Conservation (phyloP, 2,113 vertebrate genomes). For the Halichoerus grypus region DNA sequence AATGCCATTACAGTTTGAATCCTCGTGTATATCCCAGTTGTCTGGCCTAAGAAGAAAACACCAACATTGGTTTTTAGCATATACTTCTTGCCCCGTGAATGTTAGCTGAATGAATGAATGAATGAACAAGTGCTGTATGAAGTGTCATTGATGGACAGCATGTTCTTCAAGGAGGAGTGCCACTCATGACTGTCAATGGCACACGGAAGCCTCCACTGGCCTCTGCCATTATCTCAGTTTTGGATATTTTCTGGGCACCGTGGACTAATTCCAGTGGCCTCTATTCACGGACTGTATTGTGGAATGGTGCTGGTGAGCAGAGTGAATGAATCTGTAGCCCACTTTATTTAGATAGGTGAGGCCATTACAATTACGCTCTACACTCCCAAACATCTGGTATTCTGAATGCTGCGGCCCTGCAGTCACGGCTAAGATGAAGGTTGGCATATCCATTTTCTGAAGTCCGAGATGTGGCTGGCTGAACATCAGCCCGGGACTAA, state of each 20-base stretch:
- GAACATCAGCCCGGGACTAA: neutral
- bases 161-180: neutral
- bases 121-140: no score
- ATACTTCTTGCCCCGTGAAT: neutral
- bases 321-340: neutral
- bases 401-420: neutral
- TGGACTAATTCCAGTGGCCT: neutral
- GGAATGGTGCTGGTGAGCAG: neutral
- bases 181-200: neutral
- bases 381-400: neutral
- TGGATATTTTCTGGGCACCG: neutral
- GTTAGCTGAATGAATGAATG: neutral
- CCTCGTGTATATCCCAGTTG: constrained; percentile 86
- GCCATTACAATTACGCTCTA: neutral
- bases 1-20: constrained; percentile 91
- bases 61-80: neutral
- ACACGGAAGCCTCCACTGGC: neutral
- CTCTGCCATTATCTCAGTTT: neutral
- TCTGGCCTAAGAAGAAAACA: constrained; percentile 83
- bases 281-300: neutral
- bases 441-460: neutral
- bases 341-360: neutral
- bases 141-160: rapidly evolving
- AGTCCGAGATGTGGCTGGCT: neutral
- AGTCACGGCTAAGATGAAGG: neutral